These are phyloP conservation scores for Liparis tanakae DNA, from an alignment of 2,797 vertebrate species.

Conservation along the genomic window DNA sequence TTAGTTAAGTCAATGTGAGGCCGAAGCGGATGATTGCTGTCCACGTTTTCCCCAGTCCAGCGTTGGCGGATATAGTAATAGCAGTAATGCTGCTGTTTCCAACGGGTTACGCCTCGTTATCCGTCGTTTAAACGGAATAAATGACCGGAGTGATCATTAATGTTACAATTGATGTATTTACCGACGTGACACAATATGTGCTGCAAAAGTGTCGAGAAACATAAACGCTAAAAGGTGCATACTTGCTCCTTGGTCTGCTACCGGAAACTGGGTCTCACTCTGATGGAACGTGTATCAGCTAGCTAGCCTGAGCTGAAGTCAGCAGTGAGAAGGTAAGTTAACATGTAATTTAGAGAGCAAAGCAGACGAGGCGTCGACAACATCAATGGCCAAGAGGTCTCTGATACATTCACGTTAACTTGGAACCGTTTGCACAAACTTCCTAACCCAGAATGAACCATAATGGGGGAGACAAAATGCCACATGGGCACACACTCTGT, in stretches of 20 bases:
- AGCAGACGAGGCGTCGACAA: constrained; percentile 52
- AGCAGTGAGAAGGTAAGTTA: constrained; percentile 74
- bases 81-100: constrained; percentile 8
- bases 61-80: constrained; percentile 18
- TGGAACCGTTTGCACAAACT: constrained; percentile 34
- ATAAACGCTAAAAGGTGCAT: constrained; percentile 50
- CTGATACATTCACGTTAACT: constrained; percentile 43
- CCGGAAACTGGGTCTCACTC: constrained; percentile 73
- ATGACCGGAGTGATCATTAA: neutral
- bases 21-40: constrained; percentile 23
- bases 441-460: constrained; percentile 15
- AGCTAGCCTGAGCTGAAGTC: constrained; percentile 74
- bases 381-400: constrained; percentile 34
- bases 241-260: constrained; percentile 69
- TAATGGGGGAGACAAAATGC: constrained; percentile 30
- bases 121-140: neutral
- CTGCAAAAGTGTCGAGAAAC: constrained; percentile 40
- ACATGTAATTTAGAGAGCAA: constrained; percentile 73
- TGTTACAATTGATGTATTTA: constrained; percentile 3
- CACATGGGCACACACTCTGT: constrained; percentile 27
- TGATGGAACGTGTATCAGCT: constrained; percentile 81
- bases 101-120: neutral
- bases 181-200: constrained; percentile 14
- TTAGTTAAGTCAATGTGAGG: constrained; percentile 9
- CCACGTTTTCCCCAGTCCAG: constrained; percentile 38